These are phyloP conservation scores for Phodopus roborovskii DNA, from an alignment of 2,113 vertebrate genomes.

Conservation along the genomic window DNA sequence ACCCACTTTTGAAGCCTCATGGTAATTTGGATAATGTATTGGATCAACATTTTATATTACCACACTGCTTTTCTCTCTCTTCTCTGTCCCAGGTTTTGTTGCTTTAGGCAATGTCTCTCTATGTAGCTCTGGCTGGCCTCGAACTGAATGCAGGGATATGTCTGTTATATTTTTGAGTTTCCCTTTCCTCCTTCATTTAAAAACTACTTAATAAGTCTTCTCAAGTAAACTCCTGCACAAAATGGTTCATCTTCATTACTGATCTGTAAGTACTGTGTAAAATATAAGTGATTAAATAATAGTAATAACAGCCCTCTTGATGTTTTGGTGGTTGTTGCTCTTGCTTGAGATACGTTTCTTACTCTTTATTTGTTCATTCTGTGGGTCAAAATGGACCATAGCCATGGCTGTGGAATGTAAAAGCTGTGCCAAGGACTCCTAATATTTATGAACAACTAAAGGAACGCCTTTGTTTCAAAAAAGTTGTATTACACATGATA, in stretches of 20 bases:
- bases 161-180: not conserved
- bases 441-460: conserved; percentile 16
- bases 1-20: conserved; percentile 28
- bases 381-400: conserved; percentile 12
- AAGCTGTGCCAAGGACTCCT: not conserved
- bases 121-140: not conserved
- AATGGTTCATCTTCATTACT: not conserved
- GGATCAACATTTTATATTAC: not conserved
- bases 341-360: not conserved
- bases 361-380: conserved; percentile 15
- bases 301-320: not conserved
- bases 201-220: not conserved
- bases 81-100: not conserved
- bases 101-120: not conserved
- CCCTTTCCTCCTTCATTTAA: not conserved
- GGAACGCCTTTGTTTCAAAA: conserved; percentile 6
- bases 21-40: not conserved
- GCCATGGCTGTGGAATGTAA: conserved; percentile 1
- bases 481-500: not conserved
- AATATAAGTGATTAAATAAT: not conserved
- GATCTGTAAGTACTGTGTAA: not conserved
- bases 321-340: not conserved
- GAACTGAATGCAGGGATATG: not conserved
- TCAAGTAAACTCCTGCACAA: conserved; percentile 2
- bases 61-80: not conserved